A percentile compares a stretch with the other conserved stretches of the same genome.
Conservation (phyloP, 2,888 invertebrate species). For the Allacma fusca region DNA sequence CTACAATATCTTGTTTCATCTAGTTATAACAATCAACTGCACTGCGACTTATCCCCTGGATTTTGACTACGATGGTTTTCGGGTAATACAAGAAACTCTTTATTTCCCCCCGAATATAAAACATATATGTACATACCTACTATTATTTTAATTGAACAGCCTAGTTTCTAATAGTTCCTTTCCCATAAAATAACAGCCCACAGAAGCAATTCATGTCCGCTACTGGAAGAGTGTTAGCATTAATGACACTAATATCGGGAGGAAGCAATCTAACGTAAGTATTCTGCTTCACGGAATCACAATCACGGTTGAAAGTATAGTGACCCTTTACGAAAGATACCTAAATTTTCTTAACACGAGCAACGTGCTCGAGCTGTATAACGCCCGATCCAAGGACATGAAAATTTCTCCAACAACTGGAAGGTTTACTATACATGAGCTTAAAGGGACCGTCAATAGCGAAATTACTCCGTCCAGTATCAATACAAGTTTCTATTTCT, state of each 20-base stretch:
- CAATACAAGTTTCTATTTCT: constrained; percentile 19
- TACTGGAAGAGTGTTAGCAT: constrained; percentile 4
- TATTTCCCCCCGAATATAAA: not conserved
- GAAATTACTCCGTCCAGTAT: not conserved
- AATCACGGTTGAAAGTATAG: constrained; percentile 5
- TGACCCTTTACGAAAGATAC: constrained; percentile 16
- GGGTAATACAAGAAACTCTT: constrained; percentile 6
- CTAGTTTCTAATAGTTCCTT: no score
- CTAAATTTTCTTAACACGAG: not conserved
- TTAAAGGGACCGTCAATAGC: not conserved
- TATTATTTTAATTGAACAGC: no score
- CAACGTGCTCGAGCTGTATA: not conserved
- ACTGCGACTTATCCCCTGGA: constrained; percentile 20
- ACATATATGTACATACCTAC: no score
- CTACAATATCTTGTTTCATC: not conserved
- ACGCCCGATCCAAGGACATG: not conserved
- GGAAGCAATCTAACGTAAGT: not conserved
- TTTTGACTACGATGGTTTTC: constrained; percentile 36
- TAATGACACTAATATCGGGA: not conserved
- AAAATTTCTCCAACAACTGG: constrained; percentile 18
- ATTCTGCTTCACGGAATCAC: not conserved
- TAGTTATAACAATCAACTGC: constrained; percentile 29
- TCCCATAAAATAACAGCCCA: constrained; percentile 18
- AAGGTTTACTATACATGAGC: constrained; percentile 14
- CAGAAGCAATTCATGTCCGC: constrained; percentile 21